These are phyloP conservation scores for Dorcus parallelipipedus DNA, from an alignment of 2,888 invertebrate species.

Conservation along the genomic window DNA sequence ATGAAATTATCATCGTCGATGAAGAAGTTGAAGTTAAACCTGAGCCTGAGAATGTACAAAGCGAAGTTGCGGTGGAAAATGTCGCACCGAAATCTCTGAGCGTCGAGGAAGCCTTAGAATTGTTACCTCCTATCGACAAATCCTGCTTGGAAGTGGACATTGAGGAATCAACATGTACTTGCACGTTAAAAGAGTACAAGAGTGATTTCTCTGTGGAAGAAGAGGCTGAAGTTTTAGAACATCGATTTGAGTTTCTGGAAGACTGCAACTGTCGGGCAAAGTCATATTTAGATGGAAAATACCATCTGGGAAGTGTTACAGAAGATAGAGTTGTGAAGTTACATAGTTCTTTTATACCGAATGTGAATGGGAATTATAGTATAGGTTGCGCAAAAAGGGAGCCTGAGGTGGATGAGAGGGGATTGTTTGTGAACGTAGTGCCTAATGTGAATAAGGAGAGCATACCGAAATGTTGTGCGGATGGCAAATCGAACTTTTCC, in stretches of 20 bases:
- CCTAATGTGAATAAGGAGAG: slow-evolving; percentile 47
- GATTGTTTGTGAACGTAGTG: slow-evolving; percentile 47
- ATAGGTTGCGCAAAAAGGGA: slow-evolving; percentile 15
- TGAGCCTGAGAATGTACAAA: neutral
- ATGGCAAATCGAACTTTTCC: slow-evolving; percentile 29
- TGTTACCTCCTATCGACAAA: slow-evolving; percentile 63
- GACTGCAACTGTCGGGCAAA: slow-evolving; percentile 56
- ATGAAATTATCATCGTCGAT: slow-evolving; percentile 31
- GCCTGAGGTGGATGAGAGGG: slow-evolving; percentile 18
- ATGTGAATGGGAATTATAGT: slow-evolving; percentile 43
- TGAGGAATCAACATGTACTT: slow-evolving; percentile 35
- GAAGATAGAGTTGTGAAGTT: slow-evolving; percentile 53
- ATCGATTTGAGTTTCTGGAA: slow-evolving; percentile 50
- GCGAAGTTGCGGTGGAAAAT: slow-evolving; percentile 2
- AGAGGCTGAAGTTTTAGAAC: slow-evolving; percentile 22
- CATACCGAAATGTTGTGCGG: slow-evolving; percentile 33
- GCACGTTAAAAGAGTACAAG: slow-evolving; percentile 38
- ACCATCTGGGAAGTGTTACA: slow-evolving; percentile 50
- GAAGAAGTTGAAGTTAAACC: slow-evolving; percentile 23
- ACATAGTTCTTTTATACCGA: slow-evolving; percentile 41
- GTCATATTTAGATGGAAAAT: slow-evolving; percentile 51
- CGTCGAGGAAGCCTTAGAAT: slow-evolving; percentile 60
- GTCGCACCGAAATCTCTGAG: slow-evolving; percentile 43
- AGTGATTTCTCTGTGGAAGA: slow-evolving; percentile 36
- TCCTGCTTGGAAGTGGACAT: slow-evolving; percentile 18